These are phyloP conservation scores for Epinephelus lanceolatus DNA, from an alignment of 2,113 vertebrate species.

Conservation along the genomic window DNA sequence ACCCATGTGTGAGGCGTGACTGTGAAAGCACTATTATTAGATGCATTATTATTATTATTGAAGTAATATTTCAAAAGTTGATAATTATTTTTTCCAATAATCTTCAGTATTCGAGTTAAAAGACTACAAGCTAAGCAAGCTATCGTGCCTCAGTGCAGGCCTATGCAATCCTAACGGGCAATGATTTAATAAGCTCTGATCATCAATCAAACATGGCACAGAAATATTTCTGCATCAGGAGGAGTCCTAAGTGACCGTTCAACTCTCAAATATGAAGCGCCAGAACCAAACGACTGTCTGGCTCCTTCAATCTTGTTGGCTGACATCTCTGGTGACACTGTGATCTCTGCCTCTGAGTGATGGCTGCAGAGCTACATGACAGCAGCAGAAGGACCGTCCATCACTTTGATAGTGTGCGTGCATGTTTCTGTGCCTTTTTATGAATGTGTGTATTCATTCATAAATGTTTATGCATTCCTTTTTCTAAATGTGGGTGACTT, in stretches of 20 bases:
- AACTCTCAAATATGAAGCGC: constrained; percentile 36
- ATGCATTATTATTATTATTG: neutral
- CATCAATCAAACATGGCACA: constrained; percentile 2
- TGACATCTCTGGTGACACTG: constrained; percentile 37
- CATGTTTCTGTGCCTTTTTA: neutral
- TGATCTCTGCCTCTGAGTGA: constrained; percentile 53
- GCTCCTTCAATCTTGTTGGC: constrained; percentile 40
- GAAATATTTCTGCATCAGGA: constrained; percentile 32
- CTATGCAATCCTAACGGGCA: neutral
- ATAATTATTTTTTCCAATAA: neutral
- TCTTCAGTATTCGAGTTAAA: neutral
- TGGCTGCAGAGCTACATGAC: constrained; percentile 36
- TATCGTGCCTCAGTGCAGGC: neutral
- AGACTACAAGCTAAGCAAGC: neutral
- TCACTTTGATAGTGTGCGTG: constrained; percentile 1
- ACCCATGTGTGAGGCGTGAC: neutral
- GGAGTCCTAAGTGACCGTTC: neutral
- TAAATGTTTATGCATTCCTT: neutral
- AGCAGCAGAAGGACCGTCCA: neutral
- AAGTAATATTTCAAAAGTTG: neutral
- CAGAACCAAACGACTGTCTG: neutral
- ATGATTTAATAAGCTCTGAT: constrained; percentile 11
- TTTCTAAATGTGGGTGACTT: neutral
- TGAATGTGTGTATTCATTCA: neutral
- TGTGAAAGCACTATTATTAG: neutral